Percentiles rank a stretch among this genome's conserved stretches.
phyloP scores from a whole-genome alignment of 2,113 vertebrate species.

The Brachirus orientalis region DNA sequence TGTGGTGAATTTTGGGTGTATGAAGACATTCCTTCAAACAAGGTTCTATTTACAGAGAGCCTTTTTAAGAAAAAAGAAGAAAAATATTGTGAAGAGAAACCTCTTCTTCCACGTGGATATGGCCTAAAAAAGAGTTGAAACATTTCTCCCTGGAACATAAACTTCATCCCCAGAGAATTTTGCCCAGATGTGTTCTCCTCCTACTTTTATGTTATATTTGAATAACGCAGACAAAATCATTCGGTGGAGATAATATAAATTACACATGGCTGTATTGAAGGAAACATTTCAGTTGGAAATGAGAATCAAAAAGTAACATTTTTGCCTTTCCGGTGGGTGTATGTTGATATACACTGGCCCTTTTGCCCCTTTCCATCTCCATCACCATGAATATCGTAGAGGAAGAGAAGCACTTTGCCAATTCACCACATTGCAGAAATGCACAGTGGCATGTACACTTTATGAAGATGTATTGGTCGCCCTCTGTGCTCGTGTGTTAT shows the following conservation, averaged over 20 bases:
- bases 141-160: too few relatives aligned
- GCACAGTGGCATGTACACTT: conserved; percentile 52
- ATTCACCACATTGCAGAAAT: conserved; percentile 57
- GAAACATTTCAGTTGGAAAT: conserved; percentile 10
- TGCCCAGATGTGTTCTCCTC: too few relatives aligned
- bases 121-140: too few relatives aligned
- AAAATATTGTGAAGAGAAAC: too few relatives aligned
- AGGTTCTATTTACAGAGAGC: too few relatives aligned
- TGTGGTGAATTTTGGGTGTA: too few relatives aligned
- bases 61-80: too few relatives aligned
- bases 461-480: conserved; percentile 61
- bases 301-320: not conserved
- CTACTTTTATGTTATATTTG: too few relatives aligned
- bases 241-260: not conserved
- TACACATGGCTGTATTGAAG: not conserved
- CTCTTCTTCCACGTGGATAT: too few relatives aligned
- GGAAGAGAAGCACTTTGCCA: conserved; percentile 33
- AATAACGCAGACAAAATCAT: too few relatives aligned
- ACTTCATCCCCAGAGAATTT: too few relatives aligned
- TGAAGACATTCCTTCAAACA: too few relatives aligned
- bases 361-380: conserved; percentile 23
- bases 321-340: not conserved
- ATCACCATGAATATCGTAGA: conserved; percentile 61
- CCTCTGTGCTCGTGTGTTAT: not conserved
- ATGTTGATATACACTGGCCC: conserved; percentile 12